Evolutionary conservation across 2,797 vertebrate species (phyloP), one percentile per base, ranked within the genome.

Genomic region (Acrocephalus scirpaceus): DNA sequence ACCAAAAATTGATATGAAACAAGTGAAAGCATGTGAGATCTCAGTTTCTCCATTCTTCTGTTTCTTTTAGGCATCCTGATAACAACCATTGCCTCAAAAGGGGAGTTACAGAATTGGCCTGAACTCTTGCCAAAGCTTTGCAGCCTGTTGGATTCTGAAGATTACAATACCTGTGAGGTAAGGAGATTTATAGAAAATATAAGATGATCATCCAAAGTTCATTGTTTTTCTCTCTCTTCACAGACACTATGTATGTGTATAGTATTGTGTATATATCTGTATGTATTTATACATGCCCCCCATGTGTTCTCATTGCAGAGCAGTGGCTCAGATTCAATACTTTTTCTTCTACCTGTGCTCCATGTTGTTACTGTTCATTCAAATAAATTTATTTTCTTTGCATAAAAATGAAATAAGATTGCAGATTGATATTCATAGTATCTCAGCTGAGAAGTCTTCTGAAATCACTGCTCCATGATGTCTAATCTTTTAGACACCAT

Each of bases 81-180:
- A 97, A 99, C 99, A 97, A 99, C 99, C 13, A 99, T 99, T 92
- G 99, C 99, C 22, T 99, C 99, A 86, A 99, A 99, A 96, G 99
- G 99, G 74, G 99, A 99, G 86, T 98, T 99, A 29, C 99, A 99
- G 93, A 99, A 99, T 97, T 99, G 99, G 99, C 99, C 99, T 7
- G 99, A 99, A 83, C 99, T 99, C 45, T 97, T 99, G 88, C 99
- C 99, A 58, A 99, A 99, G 96, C 99, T 99, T 83, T 99, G 99
- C 93, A 98, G 98, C 90, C 97, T 99, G 34, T 98, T 99, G 98
- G 99, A 99, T 96, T 99, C 99, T 47, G 99, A 99, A 95, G 99
- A 99, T 97, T 99, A 99, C 95, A 99, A 99, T 97, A 99, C 99
- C 20, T 99, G 99, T 97, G 99, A 99, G 98, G 99, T 99, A 97